These are phyloP conservation scores for Leucophenga maculata DNA, from an alignment of 2,888 invertebrate genomes.

Conservation along the genomic window DNA sequence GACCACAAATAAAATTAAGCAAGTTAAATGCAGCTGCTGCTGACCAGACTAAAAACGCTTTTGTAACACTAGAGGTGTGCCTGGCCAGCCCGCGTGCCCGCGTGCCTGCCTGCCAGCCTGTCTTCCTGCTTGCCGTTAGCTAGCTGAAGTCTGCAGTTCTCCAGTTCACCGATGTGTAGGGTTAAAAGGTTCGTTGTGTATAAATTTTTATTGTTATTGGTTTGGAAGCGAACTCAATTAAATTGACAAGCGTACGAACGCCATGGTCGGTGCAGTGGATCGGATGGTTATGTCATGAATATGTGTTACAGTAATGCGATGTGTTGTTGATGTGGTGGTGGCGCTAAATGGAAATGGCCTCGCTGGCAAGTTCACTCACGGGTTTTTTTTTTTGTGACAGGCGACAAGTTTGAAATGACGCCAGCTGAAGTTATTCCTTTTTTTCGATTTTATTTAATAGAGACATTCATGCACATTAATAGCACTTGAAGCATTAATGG, in stretches of 20 bases:
- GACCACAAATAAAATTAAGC: no score
- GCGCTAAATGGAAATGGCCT: conserved; percentile 10
- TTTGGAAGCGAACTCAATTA: conserved; percentile 63
- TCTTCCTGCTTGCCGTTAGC: conserved; percentile 44
- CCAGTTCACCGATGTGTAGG: conserved; percentile 36
- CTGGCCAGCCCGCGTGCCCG: no score
- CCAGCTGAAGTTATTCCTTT: no score
- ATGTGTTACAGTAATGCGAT: neutral
- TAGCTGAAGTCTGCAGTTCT: conserved; percentile 45
- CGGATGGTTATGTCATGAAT: neutral
- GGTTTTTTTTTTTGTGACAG: neutral
- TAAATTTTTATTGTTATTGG: conserved; percentile 64
- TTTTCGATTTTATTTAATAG: no score
- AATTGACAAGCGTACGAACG: conserved; percentile 34
- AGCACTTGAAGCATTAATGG: no score
- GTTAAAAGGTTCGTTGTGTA: conserved; percentile 62
- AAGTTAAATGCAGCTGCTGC: no score
- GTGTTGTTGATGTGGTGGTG: conserved; percentile 5
- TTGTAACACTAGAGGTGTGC: no score
- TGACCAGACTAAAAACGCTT: no score
- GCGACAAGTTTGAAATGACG: neutral
- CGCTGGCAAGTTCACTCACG: neutral
- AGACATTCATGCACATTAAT: no score
- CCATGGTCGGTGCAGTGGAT: neutral
- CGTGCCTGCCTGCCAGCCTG: no score